phyloP scores from a whole-genome alignment of 2,797 vertebrate species.

The Melanotaenia pygmaea region DNA sequence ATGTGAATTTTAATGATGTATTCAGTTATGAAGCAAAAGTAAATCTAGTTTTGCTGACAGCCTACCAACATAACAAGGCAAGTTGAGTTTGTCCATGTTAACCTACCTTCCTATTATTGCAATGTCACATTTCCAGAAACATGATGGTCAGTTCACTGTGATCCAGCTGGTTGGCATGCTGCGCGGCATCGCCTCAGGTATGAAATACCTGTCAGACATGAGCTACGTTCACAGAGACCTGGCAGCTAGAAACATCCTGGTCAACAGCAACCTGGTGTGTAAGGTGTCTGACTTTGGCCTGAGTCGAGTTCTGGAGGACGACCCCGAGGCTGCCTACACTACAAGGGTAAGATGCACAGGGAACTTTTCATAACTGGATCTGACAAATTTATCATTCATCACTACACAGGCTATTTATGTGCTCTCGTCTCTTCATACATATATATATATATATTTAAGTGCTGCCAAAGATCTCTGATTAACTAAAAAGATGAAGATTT shows the following conservation, averaged over 20 bases:
- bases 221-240: constrained; percentile 95
- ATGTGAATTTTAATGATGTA: constrained; percentile 54
- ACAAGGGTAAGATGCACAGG: constrained; percentile 79
- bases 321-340: constrained; percentile 82
- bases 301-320: constrained; percentile 79
- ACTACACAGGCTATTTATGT: constrained; percentile 9
- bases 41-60: not conserved
- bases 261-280: constrained; percentile 96
- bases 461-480: constrained; percentile 8
- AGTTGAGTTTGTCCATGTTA: not conserved
- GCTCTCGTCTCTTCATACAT: constrained; percentile 20
- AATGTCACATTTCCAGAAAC: constrained; percentile 79
- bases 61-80: not conserved
- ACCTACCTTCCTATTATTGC: not conserved
- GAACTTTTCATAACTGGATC: not conserved
- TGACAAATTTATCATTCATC: constrained; percentile 13
- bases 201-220: constrained; percentile 97
- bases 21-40: not conserved
- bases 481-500: constrained; percentile 9
- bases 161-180: constrained; percentile 90
- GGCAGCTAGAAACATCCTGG: constrained; percentile 95
- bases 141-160: constrained; percentile 96
- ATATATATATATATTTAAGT: too few species aligned
- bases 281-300: constrained; percentile 97
- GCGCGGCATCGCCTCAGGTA: constrained; percentile 91